phyloP scores from a whole-genome alignment of 2,113 vertebrate species.

The Phalacrocorax pelagicus region DNA sequence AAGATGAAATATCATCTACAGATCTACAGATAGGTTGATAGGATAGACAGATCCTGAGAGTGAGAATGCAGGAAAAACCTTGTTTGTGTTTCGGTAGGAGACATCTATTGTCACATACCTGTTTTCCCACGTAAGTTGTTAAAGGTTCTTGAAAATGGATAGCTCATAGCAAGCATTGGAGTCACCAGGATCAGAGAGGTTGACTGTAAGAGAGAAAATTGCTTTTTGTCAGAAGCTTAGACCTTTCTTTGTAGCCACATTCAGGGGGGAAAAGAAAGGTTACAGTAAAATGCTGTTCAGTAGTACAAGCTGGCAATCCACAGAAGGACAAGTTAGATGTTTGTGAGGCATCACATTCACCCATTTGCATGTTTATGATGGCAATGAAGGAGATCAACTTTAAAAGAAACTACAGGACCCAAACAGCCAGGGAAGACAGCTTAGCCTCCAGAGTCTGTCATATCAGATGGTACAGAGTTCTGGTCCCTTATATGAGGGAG shows the following conservation, averaged over 20 bases:
- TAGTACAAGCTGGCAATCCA: not conserved
- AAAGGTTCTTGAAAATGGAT: conserved; percentile 75
- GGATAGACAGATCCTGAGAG: not conserved
- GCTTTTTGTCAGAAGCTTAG: not conserved
- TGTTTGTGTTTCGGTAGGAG: not conserved
- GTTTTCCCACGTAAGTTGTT: conserved; percentile 79
- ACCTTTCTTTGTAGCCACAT: not conserved
- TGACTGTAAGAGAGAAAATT: conserved; percentile 66
- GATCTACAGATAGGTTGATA: not conserved
- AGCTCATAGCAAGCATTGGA: conserved; percentile 78
- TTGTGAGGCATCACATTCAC: not conserved
- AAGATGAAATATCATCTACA: not conserved
- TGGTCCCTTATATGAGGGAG: not conserved
- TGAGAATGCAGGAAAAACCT: not conserved
- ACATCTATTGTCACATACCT: conserved; percentile 62
- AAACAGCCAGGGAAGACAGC: not conserved
- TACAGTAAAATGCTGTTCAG: not conserved
- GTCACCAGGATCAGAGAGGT: conserved; percentile 68
- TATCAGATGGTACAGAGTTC: not conserved
- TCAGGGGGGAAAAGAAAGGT: not conserved
- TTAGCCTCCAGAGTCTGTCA: not conserved
- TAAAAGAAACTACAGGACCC: not conserved
- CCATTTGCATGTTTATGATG: not conserved
- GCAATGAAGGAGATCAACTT: not conserved
- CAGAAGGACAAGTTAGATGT: not conserved